Evolutionary conservation across 2,113 vertebrate species (phyloP).

Genomic region (Sebastes schlegelii): DNA sequence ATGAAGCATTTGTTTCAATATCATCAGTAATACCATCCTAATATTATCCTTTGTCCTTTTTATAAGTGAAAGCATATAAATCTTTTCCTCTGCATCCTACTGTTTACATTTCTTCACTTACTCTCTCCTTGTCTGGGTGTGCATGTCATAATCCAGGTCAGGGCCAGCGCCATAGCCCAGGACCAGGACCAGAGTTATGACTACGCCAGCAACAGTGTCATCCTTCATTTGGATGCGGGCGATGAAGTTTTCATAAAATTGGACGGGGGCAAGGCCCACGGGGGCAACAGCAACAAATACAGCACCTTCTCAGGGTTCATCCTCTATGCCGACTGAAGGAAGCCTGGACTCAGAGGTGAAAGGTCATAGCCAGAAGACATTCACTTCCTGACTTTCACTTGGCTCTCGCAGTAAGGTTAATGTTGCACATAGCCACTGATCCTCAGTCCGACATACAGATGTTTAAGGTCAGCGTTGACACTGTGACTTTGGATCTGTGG

Average conservation of each 20-base stretch:
- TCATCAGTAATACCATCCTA: not conserved
- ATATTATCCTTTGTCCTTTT: not conserved
- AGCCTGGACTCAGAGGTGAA: slow-evolving; percentile 48
- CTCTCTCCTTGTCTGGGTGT: slow-evolving; percentile 11
- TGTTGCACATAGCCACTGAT: slow-evolving; percentile 66
- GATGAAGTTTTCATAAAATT: slow-evolving; percentile 98
- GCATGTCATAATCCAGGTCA: slow-evolving; percentile 84
- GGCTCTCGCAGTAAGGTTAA: slow-evolving; percentile 45
- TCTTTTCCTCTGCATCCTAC: not conserved
- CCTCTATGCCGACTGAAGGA: slow-evolving; percentile 95
- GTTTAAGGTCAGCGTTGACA: slow-evolving; percentile 19
- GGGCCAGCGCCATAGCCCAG: slow-evolving; percentile 96
- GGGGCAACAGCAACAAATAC: slow-evolving; percentile 99
- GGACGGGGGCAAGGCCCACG: slow-evolving; percentile 96
- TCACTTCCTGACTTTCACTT: slow-evolving; percentile 57
- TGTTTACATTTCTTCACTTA: not conserved
- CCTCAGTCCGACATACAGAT: slow-evolving; percentile 40
- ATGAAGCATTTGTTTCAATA: not conserved
- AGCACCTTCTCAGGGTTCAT: slow-evolving; percentile 99
- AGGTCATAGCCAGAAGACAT: slow-evolving; percentile 46
- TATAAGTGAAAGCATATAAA: not conserved
- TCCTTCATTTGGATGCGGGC: slow-evolving; percentile 95
- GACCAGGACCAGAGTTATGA: slow-evolving; percentile 99
- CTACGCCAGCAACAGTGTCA: slow-evolving; percentile 98
- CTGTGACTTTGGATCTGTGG: slow-evolving; percentile 52